phyloP scores from a whole-genome alignment of 2,888 invertebrate species.

The Lasioglossum calceatum region DNA sequence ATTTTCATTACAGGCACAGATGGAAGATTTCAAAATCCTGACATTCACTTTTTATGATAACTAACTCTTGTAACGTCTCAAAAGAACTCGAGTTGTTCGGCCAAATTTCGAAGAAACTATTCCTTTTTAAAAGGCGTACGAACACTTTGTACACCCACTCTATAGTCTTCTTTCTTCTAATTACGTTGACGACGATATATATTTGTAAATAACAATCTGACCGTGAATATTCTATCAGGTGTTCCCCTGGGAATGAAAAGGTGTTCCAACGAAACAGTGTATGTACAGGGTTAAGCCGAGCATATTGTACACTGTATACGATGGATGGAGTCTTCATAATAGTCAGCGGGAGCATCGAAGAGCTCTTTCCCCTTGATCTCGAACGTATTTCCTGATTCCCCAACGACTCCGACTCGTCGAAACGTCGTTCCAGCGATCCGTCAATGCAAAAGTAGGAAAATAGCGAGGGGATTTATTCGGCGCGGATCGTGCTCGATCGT shows the following conservation, averaged over 20 bases:
- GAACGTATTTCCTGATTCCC: conserved; percentile 58
- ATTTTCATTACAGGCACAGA: too few species aligned
- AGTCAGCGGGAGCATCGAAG: conserved; percentile 65
- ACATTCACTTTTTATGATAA: too few species aligned
- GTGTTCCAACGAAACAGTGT: not conserved
- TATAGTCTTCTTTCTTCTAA: not conserved
- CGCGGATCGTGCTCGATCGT: conserved; percentile 36
- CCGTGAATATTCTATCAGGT: not conserved
- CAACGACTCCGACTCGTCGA: conserved; percentile 61
- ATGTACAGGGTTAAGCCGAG: not conserved
- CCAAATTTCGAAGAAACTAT: too few species aligned
- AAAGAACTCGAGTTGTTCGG: too few species aligned
- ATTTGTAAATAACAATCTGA: not conserved
- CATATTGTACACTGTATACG: conserved; percentile 55
- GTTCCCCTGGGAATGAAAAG: not conserved
- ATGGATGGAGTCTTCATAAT: conserved; percentile 77
- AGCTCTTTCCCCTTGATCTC: conserved; percentile 58
- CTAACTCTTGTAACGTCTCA: too few species aligned
- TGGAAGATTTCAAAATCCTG: too few species aligned
- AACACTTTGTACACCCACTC: too few species aligned
- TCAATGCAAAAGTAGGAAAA: conserved; percentile 80
- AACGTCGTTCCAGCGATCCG: conserved; percentile 58
- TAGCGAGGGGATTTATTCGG: conserved; percentile 69
- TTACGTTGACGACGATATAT: not conserved
- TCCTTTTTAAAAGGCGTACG: too few species aligned